Conservation (phyloP, 2,113 vertebrate genomes). For the Tamias sibiricus region DNA sequence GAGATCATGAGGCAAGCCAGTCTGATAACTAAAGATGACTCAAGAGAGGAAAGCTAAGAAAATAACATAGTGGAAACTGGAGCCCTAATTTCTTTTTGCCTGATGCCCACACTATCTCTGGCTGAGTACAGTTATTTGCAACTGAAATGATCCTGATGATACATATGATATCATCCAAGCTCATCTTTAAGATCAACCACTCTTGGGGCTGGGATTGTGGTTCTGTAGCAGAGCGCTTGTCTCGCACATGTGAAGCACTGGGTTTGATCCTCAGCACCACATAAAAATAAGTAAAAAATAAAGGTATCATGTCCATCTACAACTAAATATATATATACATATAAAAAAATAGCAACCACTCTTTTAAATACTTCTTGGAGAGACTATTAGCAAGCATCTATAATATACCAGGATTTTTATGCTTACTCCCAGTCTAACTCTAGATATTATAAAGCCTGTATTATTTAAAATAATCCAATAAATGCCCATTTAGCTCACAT, state of each 20-base stretch:
- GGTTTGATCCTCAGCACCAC: no score
- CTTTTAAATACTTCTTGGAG: conserved; percentile 3
- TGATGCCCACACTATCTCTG: not conserved
- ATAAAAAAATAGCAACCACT: not conserved
- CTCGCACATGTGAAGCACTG: no score
- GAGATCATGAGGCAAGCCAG: not conserved
- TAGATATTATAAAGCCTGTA: not conserved
- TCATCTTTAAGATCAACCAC: not conserved
- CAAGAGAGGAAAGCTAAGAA: not conserved
- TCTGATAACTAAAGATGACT: not conserved
- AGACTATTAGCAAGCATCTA: not conserved
- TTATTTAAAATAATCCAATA: not conserved
- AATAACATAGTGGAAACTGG: not conserved
- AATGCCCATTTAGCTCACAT: not conserved
- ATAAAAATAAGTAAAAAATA: no score
- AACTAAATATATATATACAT: no score
- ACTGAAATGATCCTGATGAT: not conserved
- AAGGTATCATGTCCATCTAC: no score
- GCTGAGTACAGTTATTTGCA: not conserved
- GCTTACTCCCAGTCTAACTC: not conserved
- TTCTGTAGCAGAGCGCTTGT: no score
- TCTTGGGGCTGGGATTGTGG: not conserved
- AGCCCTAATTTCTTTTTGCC: not conserved
- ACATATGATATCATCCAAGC: not conserved
- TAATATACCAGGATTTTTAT: not conserved